Conservation (phyloP, 1,140 invertebrate genomes). For the Rhyzopertha dominica region DNA sequence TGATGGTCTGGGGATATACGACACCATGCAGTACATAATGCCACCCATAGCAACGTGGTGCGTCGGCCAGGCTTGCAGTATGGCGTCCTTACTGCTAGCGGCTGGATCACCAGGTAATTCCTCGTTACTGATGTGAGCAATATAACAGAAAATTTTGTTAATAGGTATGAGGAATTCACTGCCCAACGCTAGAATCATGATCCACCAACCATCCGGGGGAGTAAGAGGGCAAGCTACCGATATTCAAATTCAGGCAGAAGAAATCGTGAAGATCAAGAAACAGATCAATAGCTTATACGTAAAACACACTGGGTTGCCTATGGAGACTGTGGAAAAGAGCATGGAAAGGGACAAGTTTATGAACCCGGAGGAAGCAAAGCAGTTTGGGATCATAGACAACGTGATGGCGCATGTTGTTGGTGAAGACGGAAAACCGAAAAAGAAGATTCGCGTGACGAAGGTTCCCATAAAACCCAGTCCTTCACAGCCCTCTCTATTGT, state of each 20-base stretch:
- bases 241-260: conserved; percentile 96
- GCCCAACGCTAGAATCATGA: conserved; percentile 98
- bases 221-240: conserved; percentile 93
- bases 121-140: neutral
- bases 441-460: too few species aligned
- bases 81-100: conserved; percentile 90
- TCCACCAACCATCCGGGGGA: conserved; percentile 95
- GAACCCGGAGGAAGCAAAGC: conserved; percentile 80
- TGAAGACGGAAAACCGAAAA: too few species aligned
- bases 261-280: conserved; percentile 90
- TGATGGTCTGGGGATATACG: conserved; percentile 71
- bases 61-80: conserved; percentile 94
- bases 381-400: conserved; percentile 93
- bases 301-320: conserved; percentile 82
- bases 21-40: conserved; percentile 74
- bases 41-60: conserved; percentile 74
- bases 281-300: conserved; percentile 88
- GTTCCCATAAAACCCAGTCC: too few species aligned
- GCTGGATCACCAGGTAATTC: conserved; percentile 61
- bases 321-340: conserved; percentile 69
- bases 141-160: conserved; percentile 3
- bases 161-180: conserved; percentile 64
- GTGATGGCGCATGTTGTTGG: too few species aligned
- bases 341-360: conserved; percentile 97
- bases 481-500: too few species aligned